Conservation (phyloP, 1,140 invertebrate species). For the Ceratosolen solmsi region DNA sequence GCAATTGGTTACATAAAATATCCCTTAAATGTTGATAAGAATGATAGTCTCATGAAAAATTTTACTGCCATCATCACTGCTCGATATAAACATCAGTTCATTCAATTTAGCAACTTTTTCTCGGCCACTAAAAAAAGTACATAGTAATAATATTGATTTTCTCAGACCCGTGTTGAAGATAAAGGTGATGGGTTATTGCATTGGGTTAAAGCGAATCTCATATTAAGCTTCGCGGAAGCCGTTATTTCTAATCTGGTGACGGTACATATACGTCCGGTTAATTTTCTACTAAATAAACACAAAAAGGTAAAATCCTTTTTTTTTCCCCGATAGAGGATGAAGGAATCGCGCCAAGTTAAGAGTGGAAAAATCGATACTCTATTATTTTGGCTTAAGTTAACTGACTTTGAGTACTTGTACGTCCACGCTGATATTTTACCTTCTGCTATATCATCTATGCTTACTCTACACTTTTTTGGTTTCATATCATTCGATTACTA, state of each 20-base stretch:
- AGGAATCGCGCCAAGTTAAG: not conserved
- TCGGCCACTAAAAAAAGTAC: not conserved
- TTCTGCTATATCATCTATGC: not conserved
- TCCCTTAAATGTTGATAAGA: too few species aligned
- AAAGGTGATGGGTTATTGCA: conserved; percentile 16
- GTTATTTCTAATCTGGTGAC: conserved; percentile 46
- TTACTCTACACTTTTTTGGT: not conserved
- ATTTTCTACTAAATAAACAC: conserved; percentile 67
- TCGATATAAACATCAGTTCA: conserved; percentile 16
- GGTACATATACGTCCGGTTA: conserved; percentile 56
- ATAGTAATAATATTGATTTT: conserved; percentile 19
- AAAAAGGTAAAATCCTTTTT: conserved; percentile 16
- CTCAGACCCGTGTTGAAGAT: not conserved
- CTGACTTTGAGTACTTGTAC: conserved; percentile 52
- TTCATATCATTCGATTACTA: not conserved
- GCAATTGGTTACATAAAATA: too few species aligned
- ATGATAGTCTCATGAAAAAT: too few species aligned
- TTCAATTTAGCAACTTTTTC: not conserved
- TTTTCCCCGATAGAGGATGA: not conserved
- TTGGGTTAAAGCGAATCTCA: not conserved
- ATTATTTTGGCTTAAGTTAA: conserved; percentile 66
- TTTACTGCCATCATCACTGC: too few species aligned
- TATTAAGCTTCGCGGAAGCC: conserved; percentile 20
- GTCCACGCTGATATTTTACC: not conserved
- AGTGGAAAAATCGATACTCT: conserved; percentile 65